phyloP scores from a whole-genome alignment of 2,113 vertebrate genomes.

The Lutjanus erythropterus region DNA sequence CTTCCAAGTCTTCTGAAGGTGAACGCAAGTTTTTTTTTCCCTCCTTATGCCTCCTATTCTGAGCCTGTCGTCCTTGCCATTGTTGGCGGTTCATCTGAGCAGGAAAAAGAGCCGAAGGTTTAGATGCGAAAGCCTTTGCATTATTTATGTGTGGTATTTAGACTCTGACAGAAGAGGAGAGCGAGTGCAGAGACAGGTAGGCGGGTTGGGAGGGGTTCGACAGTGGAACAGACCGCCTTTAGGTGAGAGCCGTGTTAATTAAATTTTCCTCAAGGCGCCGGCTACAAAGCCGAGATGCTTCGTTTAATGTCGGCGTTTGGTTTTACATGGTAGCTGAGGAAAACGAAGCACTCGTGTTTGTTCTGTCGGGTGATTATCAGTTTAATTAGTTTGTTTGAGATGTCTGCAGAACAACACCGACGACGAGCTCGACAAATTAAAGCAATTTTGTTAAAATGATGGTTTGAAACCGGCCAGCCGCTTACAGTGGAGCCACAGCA shows the following conservation, averaged over 20 bases:
- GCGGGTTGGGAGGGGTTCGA: background rate
- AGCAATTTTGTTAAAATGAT: background rate
- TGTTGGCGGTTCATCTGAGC: conserved; percentile 40
- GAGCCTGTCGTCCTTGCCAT: conserved; percentile 20
- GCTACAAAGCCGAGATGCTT: conserved; percentile 8
- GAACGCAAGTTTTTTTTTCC: conserved; percentile 16
- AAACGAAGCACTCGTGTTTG: conserved; percentile 18
- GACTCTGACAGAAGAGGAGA: conserved; percentile 43
- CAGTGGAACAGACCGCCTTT: background rate
- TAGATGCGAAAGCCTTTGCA: conserved; percentile 56
- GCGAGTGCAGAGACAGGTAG: conserved; percentile 4
- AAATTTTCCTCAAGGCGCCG: conserved; percentile 15
- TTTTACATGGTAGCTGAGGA: background rate
- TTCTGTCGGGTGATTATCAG: conserved; percentile 43
- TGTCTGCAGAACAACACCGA: conserved; percentile 15
- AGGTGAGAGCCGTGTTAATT: conserved; percentile 57
- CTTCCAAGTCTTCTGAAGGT: conserved; percentile 36
- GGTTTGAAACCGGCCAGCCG: background rate
- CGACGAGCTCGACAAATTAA: conserved; percentile 14
- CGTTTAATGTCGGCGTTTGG: background rate
- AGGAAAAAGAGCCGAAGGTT: conserved; percentile 55
- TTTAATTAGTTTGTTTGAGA: conserved; percentile 54
- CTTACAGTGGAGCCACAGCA: background rate
- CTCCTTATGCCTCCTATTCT: background rate
- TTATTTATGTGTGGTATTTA: conserved; percentile 80